phyloP scores from a whole-genome alignment of 2,797 vertebrate genomes.

The Emydoidea blandingii region DNA sequence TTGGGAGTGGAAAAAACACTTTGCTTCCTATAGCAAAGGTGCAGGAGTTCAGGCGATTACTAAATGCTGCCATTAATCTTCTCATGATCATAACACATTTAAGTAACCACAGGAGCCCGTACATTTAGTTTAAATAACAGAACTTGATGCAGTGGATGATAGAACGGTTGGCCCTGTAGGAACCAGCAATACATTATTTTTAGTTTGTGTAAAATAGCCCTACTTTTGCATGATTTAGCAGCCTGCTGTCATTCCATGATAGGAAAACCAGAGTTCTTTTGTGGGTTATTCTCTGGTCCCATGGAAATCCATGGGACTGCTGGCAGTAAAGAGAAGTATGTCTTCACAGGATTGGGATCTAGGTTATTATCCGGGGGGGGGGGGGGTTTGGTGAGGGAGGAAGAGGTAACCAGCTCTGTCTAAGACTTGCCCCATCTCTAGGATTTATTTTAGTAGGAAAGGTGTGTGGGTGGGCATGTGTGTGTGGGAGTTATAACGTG shows the following conservation, averaged over 20 bases:
- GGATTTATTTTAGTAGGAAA: neutral
- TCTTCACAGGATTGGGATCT: too few species aligned
- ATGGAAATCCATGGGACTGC: neutral
- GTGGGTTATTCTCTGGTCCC: neutral
- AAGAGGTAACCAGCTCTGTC: too few species aligned
- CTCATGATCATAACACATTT: neutral
- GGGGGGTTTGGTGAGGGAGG: neutral
- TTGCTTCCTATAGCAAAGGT: accelerated
- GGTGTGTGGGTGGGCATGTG: too few species aligned
- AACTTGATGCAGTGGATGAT: neutral
- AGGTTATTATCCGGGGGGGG: neutral
- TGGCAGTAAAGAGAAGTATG: neutral
- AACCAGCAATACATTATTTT: neutral
- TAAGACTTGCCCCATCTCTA: neutral
- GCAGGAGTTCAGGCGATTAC: neutral
- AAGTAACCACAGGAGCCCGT: neutral
- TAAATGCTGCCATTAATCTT: neutral
- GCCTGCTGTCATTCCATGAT: neutral
- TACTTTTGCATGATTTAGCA: neutral
- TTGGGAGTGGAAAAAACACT: accelerated
- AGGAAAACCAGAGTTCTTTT: neutral
- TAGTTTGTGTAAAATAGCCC: neutral
- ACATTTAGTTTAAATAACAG: neutral
- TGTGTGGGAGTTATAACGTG: too few species aligned
- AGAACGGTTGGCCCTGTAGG: neutral